These are phyloP conservation scores for Melanostigma gelatinosum DNA, from an alignment of 2,113 vertebrate genomes.

Conservation along the genomic window DNA sequence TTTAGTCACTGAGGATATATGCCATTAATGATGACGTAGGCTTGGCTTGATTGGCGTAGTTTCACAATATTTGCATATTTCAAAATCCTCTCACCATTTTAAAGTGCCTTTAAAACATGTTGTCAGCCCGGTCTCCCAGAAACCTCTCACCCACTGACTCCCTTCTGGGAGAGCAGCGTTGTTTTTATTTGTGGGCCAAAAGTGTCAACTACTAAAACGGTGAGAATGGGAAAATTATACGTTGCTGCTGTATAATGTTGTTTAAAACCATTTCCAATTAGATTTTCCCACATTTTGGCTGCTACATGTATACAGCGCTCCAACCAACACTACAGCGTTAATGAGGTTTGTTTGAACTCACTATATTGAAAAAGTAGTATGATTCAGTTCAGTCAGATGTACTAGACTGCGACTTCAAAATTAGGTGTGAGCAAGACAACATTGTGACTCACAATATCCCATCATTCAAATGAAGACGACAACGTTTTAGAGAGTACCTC, in stretches of 20 bases:
- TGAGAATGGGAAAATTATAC: slow-evolving; percentile 38
- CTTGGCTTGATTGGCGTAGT: neutral
- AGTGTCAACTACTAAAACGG: slow-evolving; percentile 30
- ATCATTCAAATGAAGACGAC: neutral
- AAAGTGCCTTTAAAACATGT: slow-evolving; percentile 15
- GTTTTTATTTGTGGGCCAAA: slow-evolving; percentile 26
- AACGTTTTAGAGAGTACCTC: neutral
- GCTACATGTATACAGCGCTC: neutral
- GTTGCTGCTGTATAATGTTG: slow-evolving; percentile 3
- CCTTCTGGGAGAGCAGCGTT: slow-evolving; percentile 10
- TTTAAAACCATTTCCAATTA: slow-evolving; percentile 31
- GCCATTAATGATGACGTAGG: neutral
- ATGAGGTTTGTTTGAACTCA: slow-evolving; percentile 40
- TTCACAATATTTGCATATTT: slow-evolving; percentile 35
- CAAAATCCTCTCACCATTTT: slow-evolving; percentile 21
- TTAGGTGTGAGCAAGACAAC: slow-evolving; percentile 3
- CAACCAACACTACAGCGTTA: slow-evolving; percentile 27
- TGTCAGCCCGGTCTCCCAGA: slow-evolving; percentile 12
- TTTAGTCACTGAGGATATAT: neutral
- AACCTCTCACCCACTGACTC: slow-evolving; percentile 20
- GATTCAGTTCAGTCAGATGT: neutral
- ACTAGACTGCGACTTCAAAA: neutral
- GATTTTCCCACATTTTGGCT: slow-evolving; percentile 21
- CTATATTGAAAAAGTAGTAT: neutral
- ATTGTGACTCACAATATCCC: slow-evolving; percentile 3